Evolutionary conservation across 2,797 vertebrate genomes (phyloP), one percentile per base, ranked within the genome.

Genomic region (Aphelocoma californica): DNA sequence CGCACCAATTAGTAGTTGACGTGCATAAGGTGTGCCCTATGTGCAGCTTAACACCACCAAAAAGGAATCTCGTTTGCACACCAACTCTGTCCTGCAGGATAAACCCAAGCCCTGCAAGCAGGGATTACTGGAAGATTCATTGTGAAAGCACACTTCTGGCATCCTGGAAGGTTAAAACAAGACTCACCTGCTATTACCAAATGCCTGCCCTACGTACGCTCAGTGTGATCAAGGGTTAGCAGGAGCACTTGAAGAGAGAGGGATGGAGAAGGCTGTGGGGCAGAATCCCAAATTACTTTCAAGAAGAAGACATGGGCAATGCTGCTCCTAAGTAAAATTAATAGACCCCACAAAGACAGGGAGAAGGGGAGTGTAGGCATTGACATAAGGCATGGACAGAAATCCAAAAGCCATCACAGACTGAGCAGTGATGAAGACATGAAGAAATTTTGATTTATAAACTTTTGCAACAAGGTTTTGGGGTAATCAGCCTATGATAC

Each of bases 1-100:
- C 18, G 20, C n/a, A 14, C 7, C 58, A 31, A 0, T n/a, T 34
- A 32, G 60, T 23, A 20, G 47, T 0, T 61, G 57, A 31, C 2
- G 2, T 20, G 40, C n/a, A 15, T 4, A n/a, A 74, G 18, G 13
- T 28, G 26, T 54, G n/a, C 42, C 38, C 44, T 45, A 0, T 4
- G 17, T 17, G 15, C 1, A 1, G 36, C n/a, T 40, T 16, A 58
- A 28, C 3, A 3, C 19, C 71, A 21, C 45, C 21, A 26, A 9
- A 67, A 60, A 51, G 19, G 23, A 71, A 67, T 64, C 17, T 32
- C 2, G 0, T 36, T 62, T 29, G 23, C 32, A 19, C 38, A 42
- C 16, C 1, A 0, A 50, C 18, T 12, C 69, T 53, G 15, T 36
- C 62, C 47, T 73, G 51, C 50, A 12, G 26, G 42, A 79, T 25